Base-by-base conservation (phyloP, 2,113 vertebrate genomes). In the Cryptotis parvus region DNA sequence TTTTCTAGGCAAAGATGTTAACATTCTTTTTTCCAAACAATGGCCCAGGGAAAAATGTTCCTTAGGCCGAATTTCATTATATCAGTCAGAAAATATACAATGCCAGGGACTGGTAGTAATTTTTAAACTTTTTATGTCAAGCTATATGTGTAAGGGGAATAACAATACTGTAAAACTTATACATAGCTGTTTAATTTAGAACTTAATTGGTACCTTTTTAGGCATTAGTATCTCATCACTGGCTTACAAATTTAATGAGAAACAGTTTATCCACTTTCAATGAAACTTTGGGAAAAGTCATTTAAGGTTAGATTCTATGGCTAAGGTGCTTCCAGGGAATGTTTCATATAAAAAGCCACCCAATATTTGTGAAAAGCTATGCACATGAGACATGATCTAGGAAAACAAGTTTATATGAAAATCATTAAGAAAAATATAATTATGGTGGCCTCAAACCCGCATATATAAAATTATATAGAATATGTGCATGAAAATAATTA, bases 21-120 rank as follows among this genome's bases (percentile, higher is more conserved):
- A 12, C 35, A 70, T 66, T 93, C 89, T 91, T 24, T 82, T n/a
- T 95, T 94, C 79, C 65, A 76, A 58, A 84, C 11, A 6, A 26
- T 87, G 87, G 1, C 55, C 33, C 76, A 88, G 63, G 37, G 72
- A 75, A 65, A 91, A 89, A 93, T 78, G 4, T 84, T 52, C 55
- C 5, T 1, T 90, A 70, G 9, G 4, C 41, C 4, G 5, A 65
- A 4, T 68, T 94, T 96, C 79, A 93, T 92, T 80, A 65, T n/a
- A 0, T 31, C 84, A 75, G 90, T 22, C 39, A 89, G 39, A 4
- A 74, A 81, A 84, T 75, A 41, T 52, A 79, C 78, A 87, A 84
- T 55, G 9, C 9, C 58, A 37, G 35, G 3, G 24, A 22, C 24
- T 37, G 11, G 70, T n/a, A 55, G 20, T 65, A 11, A 91, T 55